These are phyloP conservation scores for Idaea aversata DNA, from an alignment of 2,888 invertebrate genomes.

Conservation along the genomic window DNA sequence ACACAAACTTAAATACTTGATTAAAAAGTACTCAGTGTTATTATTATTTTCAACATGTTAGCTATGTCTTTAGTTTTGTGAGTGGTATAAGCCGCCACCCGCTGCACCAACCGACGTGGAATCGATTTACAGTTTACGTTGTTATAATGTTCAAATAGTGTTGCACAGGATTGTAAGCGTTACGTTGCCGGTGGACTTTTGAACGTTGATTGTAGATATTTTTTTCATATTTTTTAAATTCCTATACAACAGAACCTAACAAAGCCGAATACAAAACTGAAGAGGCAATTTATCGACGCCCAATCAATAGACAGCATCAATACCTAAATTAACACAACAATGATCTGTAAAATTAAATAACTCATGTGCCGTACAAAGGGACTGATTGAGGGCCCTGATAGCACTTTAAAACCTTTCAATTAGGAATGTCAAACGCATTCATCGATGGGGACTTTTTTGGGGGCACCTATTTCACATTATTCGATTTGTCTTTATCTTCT, in stretches of 20 bases:
- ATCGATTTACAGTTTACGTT: too few species aligned
- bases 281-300: neutral
- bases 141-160: too few species aligned
- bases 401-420: conserved; percentile 61
- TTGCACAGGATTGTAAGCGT: too few species aligned
- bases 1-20: too few species aligned
- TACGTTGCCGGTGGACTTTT: too few species aligned
- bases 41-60: too few species aligned
- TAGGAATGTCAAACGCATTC: conserved; percentile 58
- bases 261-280: neutral
- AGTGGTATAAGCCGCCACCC: too few species aligned
- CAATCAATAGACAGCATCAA: neutral
- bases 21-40: too few species aligned
- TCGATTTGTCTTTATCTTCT: neutral
- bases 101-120: too few species aligned
- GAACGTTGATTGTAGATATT: too few species aligned
- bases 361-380: conserved; percentile 43
- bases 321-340: conserved; percentile 35
- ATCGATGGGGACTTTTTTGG: neutral
- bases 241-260: neutral
- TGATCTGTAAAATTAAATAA: conserved; percentile 44
- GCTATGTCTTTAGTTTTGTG: too few species aligned
- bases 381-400: conserved; percentile 42
- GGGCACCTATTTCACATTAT: neutral
- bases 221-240: too few species aligned